Evolutionary conservation across 2,888 invertebrate species (phyloP), one percentile per base, ranked within the genome.

Genomic region (Hyposoter didymator): DNA sequence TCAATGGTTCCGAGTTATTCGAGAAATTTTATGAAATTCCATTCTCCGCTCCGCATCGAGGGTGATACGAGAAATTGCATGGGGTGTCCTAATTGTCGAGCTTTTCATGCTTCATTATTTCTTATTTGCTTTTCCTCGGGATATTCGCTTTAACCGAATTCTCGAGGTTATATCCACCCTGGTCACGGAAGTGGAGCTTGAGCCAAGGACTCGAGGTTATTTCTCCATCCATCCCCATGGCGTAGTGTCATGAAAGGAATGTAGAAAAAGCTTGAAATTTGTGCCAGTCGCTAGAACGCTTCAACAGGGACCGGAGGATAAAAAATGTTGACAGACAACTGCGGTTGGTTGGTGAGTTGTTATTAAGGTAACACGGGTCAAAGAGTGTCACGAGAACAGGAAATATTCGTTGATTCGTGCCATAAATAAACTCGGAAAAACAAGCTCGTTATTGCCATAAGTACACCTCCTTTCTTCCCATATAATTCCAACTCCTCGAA

Each of bases 41-140:
- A 32, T 47, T 52, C 12, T 52, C 52, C 67, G 67, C 70, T 85
- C 59, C 81, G 39, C 1, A 84, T 87, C 79, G 87, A 87, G 84
- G 76, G 67, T 66, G 59, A 80, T 49, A 75, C 55, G 72, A 84
- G 78, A 85, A 85, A 84, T 6, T 59, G n/a, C n/a, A 28, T 79
- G 80, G 85, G 84, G 80, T 83, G 81, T 75, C 76, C 84, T 81
- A 85, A 87, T 87, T 87, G 84, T 82, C 78, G 82, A 75, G 74
- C 82, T 82, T 74, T 67, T 80, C 43, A 8, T 52, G 7, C 17
- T 45, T 43, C 55, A 14, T 28, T 35, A 52, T 52, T 22, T 0
- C 49, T 74, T 28, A 39, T 17, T 43, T 22, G 14, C 14, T 28
- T 62, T 62, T 45, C 43, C 52, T 52, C 22, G 19, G 10, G 59